Evolutionary conservation across 92 coral and sea anemone genomes (phyloP).

Genomic region (Epizoanthus ramosus): DNA sequence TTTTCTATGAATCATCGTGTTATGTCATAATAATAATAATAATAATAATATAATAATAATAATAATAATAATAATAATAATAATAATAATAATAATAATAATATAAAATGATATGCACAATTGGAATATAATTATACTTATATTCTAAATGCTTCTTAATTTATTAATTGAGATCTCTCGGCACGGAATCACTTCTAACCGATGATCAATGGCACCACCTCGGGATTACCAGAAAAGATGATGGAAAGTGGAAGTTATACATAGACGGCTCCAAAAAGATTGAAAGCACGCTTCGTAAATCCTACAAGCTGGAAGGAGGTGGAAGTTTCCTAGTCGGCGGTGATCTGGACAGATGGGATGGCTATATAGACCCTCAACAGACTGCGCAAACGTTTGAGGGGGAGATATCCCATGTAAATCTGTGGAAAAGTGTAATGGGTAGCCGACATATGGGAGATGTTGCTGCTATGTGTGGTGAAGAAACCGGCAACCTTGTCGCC

Average conservation of each 20-base stretch:
- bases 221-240: background rate
- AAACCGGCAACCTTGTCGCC: background rate
- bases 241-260: background rate
- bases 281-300: background rate
- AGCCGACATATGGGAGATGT: background rate
- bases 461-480: conserved; percentile 7
- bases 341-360: conserved; percentile 3
- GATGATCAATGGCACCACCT: conserved; percentile 3
- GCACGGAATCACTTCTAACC: background rate
- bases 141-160: too few species aligned
- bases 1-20: too few species aligned
- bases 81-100: too few species aligned
- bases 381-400: background rate
- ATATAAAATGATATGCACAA: too few species aligned
- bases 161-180: too few species aligned
- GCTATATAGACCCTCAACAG: background rate
- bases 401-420: conserved; percentile 10
- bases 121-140: too few species aligned
- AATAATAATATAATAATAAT: too few species aligned
- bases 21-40: too few species aligned
- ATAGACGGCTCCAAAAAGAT: background rate
- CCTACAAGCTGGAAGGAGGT: background rate
- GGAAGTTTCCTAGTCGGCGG: background rate
- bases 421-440: background rate
- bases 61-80: too few species aligned